Conservation (phyloP, 2,888 invertebrate species). For the Lissocephala sabroskyi region DNA sequence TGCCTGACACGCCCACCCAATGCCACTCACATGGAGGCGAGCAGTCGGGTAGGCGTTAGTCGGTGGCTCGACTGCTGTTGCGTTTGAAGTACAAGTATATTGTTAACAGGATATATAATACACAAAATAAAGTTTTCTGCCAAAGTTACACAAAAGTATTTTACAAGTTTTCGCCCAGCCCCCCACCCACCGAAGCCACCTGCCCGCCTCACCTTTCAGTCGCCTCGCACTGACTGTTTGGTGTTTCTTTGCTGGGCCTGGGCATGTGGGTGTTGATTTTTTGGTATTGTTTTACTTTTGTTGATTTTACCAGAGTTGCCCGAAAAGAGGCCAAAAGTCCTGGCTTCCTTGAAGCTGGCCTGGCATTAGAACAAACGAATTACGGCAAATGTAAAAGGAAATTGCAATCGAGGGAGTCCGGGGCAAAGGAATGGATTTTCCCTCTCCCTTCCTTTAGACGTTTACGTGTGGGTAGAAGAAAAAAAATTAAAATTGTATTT, state of each 20-base stretch:
- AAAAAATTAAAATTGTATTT: too few species aligned
- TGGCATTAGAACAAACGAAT: too few species aligned
- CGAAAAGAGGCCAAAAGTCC: too few species aligned
- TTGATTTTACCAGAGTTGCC: constrained; percentile 37
- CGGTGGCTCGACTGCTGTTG: constrained; percentile 59
- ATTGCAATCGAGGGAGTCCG: too few species aligned
- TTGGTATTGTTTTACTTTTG: constrained; percentile 61
- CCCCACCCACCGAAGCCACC: neutral
- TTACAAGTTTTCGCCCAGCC: constrained; percentile 45
- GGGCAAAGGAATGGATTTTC: too few species aligned
- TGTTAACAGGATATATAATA: constrained; percentile 67
- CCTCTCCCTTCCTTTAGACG: too few species aligned
- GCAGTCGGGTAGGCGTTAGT: too few species aligned
- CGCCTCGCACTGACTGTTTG: too few species aligned
- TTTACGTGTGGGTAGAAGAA: too few species aligned
- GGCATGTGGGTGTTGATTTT: constrained; percentile 57
- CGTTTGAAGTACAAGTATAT: constrained; percentile 63
- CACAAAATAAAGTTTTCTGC: constrained; percentile 65
- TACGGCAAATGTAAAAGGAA: too few species aligned
- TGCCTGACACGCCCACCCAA: constrained; percentile 8
- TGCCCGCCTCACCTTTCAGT: constrained; percentile 43
- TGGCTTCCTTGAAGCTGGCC: too few species aligned
- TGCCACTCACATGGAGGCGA: too few species aligned
- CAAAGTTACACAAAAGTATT: constrained; percentile 66
- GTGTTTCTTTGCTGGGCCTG: neutral